These are phyloP conservation scores for Sebastes kiyomatsui DNA, from an alignment of 2,797 vertebrate species.

Conservation along the genomic window DNA sequence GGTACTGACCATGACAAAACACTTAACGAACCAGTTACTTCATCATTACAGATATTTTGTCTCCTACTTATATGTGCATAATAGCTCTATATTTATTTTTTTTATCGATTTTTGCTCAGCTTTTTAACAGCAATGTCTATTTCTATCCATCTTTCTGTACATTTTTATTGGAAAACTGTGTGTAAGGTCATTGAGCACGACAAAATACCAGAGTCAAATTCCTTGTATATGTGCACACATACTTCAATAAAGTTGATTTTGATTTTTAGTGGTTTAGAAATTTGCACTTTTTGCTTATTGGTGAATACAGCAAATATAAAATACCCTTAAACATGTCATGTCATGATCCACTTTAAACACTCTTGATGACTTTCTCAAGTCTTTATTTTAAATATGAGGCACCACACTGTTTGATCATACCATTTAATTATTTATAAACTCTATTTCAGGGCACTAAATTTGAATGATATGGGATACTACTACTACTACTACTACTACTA, in stretches of 20 bases:
- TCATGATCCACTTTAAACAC: not conserved
- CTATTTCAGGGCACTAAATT: not conserved
- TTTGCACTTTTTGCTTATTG: not conserved
- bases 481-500: not conserved
- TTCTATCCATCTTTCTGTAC: not conserved
- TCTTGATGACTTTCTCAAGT: not conserved
- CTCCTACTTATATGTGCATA: not conserved
- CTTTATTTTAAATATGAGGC: not conserved
- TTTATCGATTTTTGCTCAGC: not conserved
- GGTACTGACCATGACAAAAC: not conserved
- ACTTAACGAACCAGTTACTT: not conserved
- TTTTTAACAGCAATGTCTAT: not conserved
- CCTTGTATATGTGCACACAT: not conserved
- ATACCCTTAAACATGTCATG: not conserved
- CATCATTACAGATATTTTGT: not conserved
- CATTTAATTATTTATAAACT: not conserved
- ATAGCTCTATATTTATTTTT: not conserved
- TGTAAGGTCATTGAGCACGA: not conserved
- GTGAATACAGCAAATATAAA: not conserved
- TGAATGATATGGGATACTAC: not conserved
- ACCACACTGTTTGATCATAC: not conserved
- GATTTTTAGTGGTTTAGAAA: not conserved
- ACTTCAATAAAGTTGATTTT: not conserved
- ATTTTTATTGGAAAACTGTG: not conserved
- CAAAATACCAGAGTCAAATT: not conserved